phyloP scores from a whole-genome alignment of 2,888 invertebrate genomes.

The Morinoia aosen region DNA sequence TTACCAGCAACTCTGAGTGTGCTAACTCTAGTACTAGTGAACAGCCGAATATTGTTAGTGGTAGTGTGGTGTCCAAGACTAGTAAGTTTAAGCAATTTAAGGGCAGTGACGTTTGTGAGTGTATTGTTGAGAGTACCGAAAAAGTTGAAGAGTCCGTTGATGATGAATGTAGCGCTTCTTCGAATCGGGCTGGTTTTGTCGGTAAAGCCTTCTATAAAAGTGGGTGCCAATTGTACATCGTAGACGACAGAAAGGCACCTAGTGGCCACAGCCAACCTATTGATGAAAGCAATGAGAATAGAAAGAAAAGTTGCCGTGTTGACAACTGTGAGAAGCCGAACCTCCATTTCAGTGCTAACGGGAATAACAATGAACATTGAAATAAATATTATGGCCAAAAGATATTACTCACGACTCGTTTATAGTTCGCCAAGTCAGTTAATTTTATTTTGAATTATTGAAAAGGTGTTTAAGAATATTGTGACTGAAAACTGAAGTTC shows the following conservation, averaged over 20 bases:
- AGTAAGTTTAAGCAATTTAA: background rate
- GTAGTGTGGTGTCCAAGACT: constrained; percentile 45
- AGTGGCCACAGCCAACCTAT: background rate
- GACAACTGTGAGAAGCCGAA: background rate
- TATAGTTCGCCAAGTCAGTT: background rate
- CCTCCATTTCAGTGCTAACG: background rate
- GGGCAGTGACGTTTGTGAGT: background rate
- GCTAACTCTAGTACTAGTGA: constrained; percentile 37
- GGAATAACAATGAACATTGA: constrained; percentile 40
- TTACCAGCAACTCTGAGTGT: constrained; percentile 12
- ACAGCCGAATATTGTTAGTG: constrained; percentile 31
- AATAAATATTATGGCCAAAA: background rate
- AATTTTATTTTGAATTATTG: background rate
- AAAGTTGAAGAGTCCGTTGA: background rate
- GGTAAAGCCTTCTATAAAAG: background rate
- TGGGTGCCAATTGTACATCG: background rate
- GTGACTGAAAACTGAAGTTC: background rate
- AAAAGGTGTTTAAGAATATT: background rate
- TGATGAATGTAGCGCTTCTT: background rate
- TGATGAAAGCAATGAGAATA: background rate
- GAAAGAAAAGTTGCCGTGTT: background rate
- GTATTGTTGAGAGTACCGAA: background rate
- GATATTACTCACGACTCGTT: background rate
- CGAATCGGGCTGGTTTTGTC: background rate
- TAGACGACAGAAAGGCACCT: background rate